Conservation (phyloP, 1,140 invertebrate species). For the Pachyrhynchus sulphureomaculatus region DNA sequence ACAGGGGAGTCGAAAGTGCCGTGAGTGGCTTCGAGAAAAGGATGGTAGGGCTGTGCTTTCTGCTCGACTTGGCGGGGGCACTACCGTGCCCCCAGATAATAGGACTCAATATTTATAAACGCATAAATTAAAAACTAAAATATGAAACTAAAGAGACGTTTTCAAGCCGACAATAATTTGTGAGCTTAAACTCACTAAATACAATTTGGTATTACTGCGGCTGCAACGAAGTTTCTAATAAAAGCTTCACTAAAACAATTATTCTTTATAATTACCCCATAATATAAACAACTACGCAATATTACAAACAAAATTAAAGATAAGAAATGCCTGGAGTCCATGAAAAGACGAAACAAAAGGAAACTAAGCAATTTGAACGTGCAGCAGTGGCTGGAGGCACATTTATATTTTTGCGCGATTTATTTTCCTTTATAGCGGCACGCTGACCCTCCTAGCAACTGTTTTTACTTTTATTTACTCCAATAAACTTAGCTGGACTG, state of each 20-base stretch:
- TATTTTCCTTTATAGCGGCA: conserved; percentile 25
- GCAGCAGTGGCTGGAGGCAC: conserved; percentile 17
- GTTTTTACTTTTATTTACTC: conserved; percentile 25
- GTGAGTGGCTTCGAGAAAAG: too few species aligned
- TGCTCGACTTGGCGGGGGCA: too few species aligned
- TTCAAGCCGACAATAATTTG: too few species aligned
- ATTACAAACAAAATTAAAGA: conserved; percentile 25
- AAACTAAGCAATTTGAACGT: conserved; percentile 19
- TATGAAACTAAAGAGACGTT: too few species aligned
- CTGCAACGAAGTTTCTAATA: neutral
- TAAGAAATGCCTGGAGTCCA: conserved; percentile 6
- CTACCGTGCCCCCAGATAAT: too few species aligned
- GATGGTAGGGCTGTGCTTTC: too few species aligned
- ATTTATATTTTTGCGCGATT: conserved; percentile 31
- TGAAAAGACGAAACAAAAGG: conserved; percentile 11
- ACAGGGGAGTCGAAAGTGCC: too few species aligned
- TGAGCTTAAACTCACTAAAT: too few species aligned
- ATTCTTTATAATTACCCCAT: conserved; percentile 26
- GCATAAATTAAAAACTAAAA: too few species aligned
- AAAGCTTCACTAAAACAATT: neutral
- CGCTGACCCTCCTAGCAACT: conserved; percentile 9
- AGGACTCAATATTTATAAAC: too few species aligned
- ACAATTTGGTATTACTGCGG: neutral
- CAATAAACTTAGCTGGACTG: conserved; percentile 30
- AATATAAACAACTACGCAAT: conserved; percentile 22